phyloP scores from a whole-genome alignment of 2,888 invertebrate species.

The Ophion ventricosus region DNA sequence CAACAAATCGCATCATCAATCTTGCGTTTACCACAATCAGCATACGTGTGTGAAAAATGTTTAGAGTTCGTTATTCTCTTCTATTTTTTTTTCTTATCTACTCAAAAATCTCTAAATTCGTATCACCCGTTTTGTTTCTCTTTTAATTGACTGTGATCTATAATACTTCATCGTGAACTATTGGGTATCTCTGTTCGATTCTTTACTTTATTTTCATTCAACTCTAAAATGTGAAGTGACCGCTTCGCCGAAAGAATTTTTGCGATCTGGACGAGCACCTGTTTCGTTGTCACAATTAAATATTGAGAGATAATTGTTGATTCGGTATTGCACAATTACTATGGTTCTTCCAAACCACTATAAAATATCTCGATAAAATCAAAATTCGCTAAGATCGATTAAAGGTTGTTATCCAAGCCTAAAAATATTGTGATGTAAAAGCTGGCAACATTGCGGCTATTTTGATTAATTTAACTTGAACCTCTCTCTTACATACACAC shows the following conservation, averaged over 20 bases:
- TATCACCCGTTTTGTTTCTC: conserved; percentile 33
- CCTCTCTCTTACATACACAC: not conserved
- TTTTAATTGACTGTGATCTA: conserved; percentile 45
- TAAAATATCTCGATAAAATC: conserved; percentile 43
- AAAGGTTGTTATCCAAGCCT: conserved; percentile 36
- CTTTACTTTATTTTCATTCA: not conserved
- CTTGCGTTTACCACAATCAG: conserved; percentile 30
- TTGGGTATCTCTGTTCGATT: conserved; percentile 8
- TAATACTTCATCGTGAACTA: conserved; percentile 3
- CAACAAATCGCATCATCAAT: conserved; percentile 25
- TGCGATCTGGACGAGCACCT: not conserved
- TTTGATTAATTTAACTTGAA: not conserved
- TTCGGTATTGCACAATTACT: not conserved
- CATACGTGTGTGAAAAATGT: conserved; percentile 40
- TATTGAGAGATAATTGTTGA: not conserved
- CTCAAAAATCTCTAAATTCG: conserved; percentile 13
- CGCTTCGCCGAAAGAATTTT: not conserved
- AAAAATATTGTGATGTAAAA: conserved; percentile 9
- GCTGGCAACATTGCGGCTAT: not conserved
- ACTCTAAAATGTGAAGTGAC: not conserved
- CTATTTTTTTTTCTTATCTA: conserved; percentile 6
- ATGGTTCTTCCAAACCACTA: conserved; percentile 18
- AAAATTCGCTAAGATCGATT: conserved; percentile 30
- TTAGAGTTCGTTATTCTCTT: not conserved
- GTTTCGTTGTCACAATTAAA: not conserved